Base-by-base conservation (phyloP, 2,797 vertebrate genomes). In the Acanthurus tractus region DNA sequence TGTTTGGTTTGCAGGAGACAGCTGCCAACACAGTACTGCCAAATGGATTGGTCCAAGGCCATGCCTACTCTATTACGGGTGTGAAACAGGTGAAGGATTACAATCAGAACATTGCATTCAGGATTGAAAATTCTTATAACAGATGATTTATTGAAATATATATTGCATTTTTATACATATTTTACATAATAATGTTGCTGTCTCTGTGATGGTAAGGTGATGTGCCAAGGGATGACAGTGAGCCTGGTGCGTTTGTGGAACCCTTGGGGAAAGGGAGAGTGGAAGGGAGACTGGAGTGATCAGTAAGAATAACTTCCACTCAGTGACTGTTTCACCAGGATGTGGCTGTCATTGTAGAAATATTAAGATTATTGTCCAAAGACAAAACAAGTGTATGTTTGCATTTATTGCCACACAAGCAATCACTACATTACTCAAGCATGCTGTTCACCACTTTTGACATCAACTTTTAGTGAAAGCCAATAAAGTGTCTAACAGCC, bases 201-300 rank as follows among this genome's bases (percentile, higher is more conserved):
- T 34, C 29, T 34, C 29, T 7, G 6, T 62, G 7, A 22, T 3
- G 58, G 3, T 42, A 85, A 97, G 97, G 65, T 97, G 52, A 91
- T 71, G 42, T 95, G 94, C 76, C 70, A 52, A 48, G 79, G 89
- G 2, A 76, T 81, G 57, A 58, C 58, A 2, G 93, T 95, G 62
- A 86, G 93, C 42, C 91, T 97, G 22, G 93, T 97, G 48, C 94
- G 95, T 76, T 75, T 97, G 67, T 93, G 92, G 91, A 97, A 97
- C 88, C 96, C 96, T 0, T 97, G 96, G 96, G 96, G 96, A 1
- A 79, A 81, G 61, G 92, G 85, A 70, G 96, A 96, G 70, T 97
- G 96, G 96, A 96, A 89, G 1, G 96, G 96, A 83, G 93, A 93
- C 77, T 97, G 97, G 97, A 96, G 96, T 79, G 96, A 98, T 83